Evolutionary conservation across 2,797 vertebrate genomes (phyloP), one percentile per base, ranked within the genome.

Genomic region (Hippoglossus hippoglossus): DNA sequence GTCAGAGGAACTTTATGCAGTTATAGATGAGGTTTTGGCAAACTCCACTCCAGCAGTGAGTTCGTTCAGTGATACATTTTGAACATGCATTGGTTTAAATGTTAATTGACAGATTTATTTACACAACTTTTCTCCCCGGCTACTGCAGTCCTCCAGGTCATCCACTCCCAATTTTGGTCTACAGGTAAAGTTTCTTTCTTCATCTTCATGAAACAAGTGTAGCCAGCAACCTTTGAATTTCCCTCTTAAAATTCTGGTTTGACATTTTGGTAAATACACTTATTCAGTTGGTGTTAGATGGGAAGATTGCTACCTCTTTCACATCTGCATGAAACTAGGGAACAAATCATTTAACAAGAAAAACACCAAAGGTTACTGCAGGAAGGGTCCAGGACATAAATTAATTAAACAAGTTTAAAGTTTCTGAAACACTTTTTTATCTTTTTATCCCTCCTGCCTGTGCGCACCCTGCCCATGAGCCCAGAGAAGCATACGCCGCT

Each of bases 1-100:
- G 92, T 97, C 97, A 2, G 95, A 96, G 85, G 97, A 98, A 78
- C 89, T 99, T 41, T 99, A 96, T 69, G 95, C 97, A 28, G 94
- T 91, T 54, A 99, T 99, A 84, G 96, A 99, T 89, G 93, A 98
- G 88, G 94, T 98, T 73, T 81, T 99, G 76, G 95, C 95, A 79
- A 93, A 96, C 63, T 93, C 96, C 0, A 75, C 91, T 83, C 91
- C 95, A 74, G 87, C 88, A 89, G 98, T 98, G 94, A 95, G 91
- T 92, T 71, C 2, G 5, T 1, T 36, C 0, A 2, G 49, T 76
- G 1, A 44, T 12, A 13, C 36, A 39, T 13, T 39, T 39, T 39
- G 4, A 79, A 53, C 3, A 36, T n/a, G 24, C 16, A 15, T 24
- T 36, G 21, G 34, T 71, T 70, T 51, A 13, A 46, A 55, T 3